Percentiles rank a stretch among this genome's conserved stretches.
Conservation (phyloP, 2,113 vertebrate genomes). For the Argyrosomus japonicus region DNA sequence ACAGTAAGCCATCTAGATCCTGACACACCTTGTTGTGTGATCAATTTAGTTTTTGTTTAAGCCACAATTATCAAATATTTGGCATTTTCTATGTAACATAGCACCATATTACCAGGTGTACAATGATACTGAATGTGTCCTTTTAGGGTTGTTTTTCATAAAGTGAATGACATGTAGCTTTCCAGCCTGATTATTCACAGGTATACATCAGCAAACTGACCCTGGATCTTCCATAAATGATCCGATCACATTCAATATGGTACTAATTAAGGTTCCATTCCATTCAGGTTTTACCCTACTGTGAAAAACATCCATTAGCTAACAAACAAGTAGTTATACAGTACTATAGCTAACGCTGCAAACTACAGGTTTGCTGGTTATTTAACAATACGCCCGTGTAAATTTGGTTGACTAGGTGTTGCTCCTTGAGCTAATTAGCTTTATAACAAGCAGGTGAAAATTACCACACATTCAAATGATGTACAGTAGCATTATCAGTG, state of each 20-base stretch:
- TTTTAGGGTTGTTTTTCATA: background rate
- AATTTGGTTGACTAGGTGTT: background rate
- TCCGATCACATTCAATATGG: background rate
- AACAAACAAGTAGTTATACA: background rate
- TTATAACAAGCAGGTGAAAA: background rate
- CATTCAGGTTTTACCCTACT: too few relatives aligned
- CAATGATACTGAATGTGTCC: too few relatives aligned
- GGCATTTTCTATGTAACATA: background rate
- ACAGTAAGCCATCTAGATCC: background rate
- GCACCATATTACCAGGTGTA: too few relatives aligned
- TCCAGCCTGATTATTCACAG: background rate
- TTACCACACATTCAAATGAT: background rate
- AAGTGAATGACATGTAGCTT: background rate
- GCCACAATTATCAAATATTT: background rate
- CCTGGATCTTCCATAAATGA: background rate
- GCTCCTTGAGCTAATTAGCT: conserved; percentile 18
- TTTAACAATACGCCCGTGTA: background rate
- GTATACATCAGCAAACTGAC: background rate
- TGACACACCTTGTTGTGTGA: background rate
- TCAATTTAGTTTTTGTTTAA: background rate
- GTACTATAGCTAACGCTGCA: too few relatives aligned
- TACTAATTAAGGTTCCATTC: too few relatives aligned
- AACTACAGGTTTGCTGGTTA: background rate
- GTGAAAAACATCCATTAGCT: too few relatives aligned
- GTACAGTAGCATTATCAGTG: background rate